Evolutionary conservation across 2,888 invertebrate genomes (phyloP).

Genomic region (Polymixis lichenea): DNA sequence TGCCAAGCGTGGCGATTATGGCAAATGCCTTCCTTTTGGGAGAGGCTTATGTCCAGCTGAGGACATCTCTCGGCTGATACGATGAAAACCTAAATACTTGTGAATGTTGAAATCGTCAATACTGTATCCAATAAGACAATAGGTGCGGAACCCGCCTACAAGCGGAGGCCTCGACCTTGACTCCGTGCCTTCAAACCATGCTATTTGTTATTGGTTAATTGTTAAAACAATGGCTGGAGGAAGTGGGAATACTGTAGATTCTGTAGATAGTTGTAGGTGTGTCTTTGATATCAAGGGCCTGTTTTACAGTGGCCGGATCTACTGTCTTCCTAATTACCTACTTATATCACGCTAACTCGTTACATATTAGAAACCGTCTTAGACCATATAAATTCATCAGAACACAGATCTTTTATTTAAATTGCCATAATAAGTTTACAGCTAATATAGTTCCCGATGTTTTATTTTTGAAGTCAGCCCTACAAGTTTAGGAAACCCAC

Average conservation of each 20-base stretch:
- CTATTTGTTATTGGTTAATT: constrained; percentile 52
- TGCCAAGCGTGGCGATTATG: no score
- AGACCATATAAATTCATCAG: background rate
- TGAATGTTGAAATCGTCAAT: constrained; percentile 61
- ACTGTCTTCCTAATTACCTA: background rate
- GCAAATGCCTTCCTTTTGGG: no score
- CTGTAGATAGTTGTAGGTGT: constrained; percentile 5
- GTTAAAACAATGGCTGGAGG: constrained; percentile 61
- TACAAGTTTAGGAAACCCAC: no score
- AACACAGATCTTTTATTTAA: background rate
- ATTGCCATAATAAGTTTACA: background rate
- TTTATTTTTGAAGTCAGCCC: no score
- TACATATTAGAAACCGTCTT: background rate
- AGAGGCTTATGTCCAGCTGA: no score
- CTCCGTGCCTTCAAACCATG: constrained; percentile 63
- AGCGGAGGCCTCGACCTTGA: constrained; percentile 73
- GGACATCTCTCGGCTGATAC: no score
- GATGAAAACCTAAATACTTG: constrained; percentile 38
- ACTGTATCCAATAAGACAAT: constrained; percentile 73
- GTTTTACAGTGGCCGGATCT: background rate
- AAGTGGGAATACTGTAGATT: constrained; percentile 40
- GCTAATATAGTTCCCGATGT: no score
- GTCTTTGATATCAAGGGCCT: background rate
- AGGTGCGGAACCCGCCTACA: constrained; percentile 66
- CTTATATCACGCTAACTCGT: no score